Percentiles rank a stretch among this genome's conserved stretches.
phyloP scores from a whole-genome alignment of 2,113 vertebrate genomes.

The Porphyrio hochstetteri region DNA sequence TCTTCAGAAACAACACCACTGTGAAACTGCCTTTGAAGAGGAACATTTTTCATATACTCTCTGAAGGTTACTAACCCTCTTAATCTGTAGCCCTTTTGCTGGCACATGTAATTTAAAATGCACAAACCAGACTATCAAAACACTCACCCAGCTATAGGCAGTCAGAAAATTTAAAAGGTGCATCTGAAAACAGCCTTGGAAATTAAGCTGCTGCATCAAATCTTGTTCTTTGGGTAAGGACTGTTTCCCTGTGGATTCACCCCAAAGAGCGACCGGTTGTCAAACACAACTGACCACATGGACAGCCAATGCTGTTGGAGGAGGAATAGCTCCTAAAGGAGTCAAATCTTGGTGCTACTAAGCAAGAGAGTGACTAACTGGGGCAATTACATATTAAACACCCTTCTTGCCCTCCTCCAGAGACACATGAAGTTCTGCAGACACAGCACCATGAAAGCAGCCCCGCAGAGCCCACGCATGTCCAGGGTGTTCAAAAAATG shows the following conservation, averaged over 20 bases:
- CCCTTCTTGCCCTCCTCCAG: not conserved
- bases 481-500: not conserved
- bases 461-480: not conserved
- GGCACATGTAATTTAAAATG: conserved; percentile 45
- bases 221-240: not conserved
- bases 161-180: not conserved
- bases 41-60: not conserved
- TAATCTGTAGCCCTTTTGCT: conserved; percentile 56
- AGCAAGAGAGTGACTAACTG: not conserved
- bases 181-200: conserved; percentile 12
- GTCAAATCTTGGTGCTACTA: not conserved
- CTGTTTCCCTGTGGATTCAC: not conserved
- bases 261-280: not conserved
- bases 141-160: not conserved
- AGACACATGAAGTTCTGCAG: not conserved
- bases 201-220: not conserved
- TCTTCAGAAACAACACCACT: not conserved
- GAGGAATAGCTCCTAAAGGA: not conserved
- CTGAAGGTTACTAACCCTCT: conserved; percentile 45
- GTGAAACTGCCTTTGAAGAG: conserved; percentile 28
- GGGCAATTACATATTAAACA: not conserved
- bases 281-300: not conserved
- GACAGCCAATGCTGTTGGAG: not conserved
- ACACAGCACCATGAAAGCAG: not conserved
- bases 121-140: conserved; percentile 42